Evolutionary conservation across 2,888 invertebrate species (phyloP), one percentile per base, ranked within the genome.

Genomic region (Dendrolimus houi): DNA sequence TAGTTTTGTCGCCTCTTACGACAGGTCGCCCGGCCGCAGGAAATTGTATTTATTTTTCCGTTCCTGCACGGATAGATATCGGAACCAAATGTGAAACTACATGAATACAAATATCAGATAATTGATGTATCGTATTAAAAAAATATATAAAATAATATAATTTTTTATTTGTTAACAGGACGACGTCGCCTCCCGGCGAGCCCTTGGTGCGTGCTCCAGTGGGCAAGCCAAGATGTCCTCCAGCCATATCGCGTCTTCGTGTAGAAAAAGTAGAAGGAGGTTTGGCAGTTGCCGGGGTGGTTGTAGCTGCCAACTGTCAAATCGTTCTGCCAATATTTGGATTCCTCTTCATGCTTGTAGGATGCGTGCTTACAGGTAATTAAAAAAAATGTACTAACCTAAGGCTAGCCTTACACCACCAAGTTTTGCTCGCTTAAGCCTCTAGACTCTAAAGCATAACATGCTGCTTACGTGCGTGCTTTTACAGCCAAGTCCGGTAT

Each of bases 221-320:
- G 54, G 88, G 90, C 65, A 87, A 89, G 71, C 86, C 90, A 59
- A 82, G 92, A 74, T 94, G 94, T 78, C 94, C 94, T 57, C 92
- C 94, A 53, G 93, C 94, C 56, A 93, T 94, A 74, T 93, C 94
- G 58, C 92, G 94, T 58, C 88, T 94, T 57, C 92, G 94, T 63
- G 94, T 95, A 64, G 95, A 95, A 84, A 95, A 94, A 81, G 94
- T 95, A 79, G 95, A 95, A 75, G 95, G 94, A 56, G 95, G 95
- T 40, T 88, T 95, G 59, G 94, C 95, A 79, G 94, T 95, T 54
- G 95, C 95, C 10, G 95, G 95, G 3, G 94, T 95, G 57, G 94
- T 95, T 14, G 93, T 95, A 54, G 95, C 95, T 52, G 94, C 95
- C 65, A 95, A 95, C 83, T 95, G 95, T 78, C 95, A 95, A 81